Evolutionary conservation across 2,888 invertebrate genomes (phyloP), one percentile per base, ranked within the genome.

Genomic region (Tenthredo mesomela): DNA sequence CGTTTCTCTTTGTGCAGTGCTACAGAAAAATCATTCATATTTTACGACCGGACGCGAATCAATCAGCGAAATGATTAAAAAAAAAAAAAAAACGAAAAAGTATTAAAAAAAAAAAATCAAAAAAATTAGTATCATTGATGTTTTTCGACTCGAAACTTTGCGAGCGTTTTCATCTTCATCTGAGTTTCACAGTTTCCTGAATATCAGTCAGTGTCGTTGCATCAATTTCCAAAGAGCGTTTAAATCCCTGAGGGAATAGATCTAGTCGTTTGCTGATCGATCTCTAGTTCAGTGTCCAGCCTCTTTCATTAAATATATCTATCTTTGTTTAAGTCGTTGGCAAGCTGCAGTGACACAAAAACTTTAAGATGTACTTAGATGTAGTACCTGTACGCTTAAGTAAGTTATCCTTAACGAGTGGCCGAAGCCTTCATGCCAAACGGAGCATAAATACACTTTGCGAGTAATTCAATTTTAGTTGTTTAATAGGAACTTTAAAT

Each of bases 371-470:
- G 73, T 43, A 73, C 73, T 5, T 12, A 12, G 21, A n/a, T n/a
- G n/a, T n/a, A n/a, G n/a, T n/a, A n/a, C n/a, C n/a, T n/a, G n/a
- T 6, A 70, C 70, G 15, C 73, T 43, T 43, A 43, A 73, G 40
- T 67, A 67, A 67, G 43, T 73, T 73, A 73, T 73, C 77, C 87
- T 86, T 89, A 89, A 89, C 86, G 85, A 86, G 86, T 82, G 87
- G 87, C 86, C 87, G 84, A 89, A 88, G 87, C 90, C 90, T 90
- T 89, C 88, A 89, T 90, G 87, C 87, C 88, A 90, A 90, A 89
- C 90, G 90, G 89, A 90, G 90, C 90, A 88, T 89, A 82, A 87
- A 87, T 84, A 47, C 40, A 80, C 61, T 80, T 40, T 4, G 50
- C 21, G 50, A 77, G 77, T 37, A 47, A 82, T 82, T 82, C 67